Conservation (phyloP, 2,113 vertebrate genomes). For the Hypocryptadius cinnamomeus region DNA sequence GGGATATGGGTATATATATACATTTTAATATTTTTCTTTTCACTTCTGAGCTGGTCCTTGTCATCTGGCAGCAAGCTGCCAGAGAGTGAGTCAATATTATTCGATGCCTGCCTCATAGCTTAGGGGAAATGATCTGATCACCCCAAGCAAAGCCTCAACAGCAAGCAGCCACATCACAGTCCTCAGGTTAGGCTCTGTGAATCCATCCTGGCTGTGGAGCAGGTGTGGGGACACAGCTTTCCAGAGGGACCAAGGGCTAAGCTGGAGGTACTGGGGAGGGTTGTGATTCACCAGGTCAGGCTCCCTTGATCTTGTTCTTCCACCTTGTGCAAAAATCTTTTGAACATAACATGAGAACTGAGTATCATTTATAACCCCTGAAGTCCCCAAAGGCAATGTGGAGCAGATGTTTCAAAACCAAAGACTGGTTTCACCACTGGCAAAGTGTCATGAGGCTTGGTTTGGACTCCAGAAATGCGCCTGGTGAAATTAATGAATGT, state of each 20-base stretch:
- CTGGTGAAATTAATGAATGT: neutral
- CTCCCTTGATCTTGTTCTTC: neutral
- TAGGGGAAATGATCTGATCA: neutral
- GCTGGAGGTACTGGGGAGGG: neutral
- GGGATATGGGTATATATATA: neutral
- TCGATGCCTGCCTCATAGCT: neutral
- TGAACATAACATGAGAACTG: neutral
- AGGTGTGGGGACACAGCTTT: neutral
- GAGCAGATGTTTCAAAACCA: constrained; percentile 4
- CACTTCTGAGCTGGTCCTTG: constrained; percentile 17
- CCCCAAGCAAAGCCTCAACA: neutral
- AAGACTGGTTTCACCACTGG: neutral
- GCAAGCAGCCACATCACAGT: constrained; percentile 27
- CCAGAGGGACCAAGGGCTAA: neutral
- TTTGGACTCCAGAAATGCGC: neutral
- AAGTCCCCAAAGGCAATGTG: neutral
- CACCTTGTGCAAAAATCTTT: neutral
- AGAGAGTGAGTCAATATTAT: constrained; percentile 21
- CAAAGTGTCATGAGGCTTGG: neutral
- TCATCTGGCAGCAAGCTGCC: constrained; percentile 50
- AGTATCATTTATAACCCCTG: neutral
- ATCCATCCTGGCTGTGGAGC: neutral
- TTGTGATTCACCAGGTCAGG: neutral
- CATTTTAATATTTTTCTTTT: neutral
- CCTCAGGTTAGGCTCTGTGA: neutral